phyloP scores from a whole-genome alignment of 2,888 invertebrate genomes.

The Limnephilus rhombicus region DNA sequence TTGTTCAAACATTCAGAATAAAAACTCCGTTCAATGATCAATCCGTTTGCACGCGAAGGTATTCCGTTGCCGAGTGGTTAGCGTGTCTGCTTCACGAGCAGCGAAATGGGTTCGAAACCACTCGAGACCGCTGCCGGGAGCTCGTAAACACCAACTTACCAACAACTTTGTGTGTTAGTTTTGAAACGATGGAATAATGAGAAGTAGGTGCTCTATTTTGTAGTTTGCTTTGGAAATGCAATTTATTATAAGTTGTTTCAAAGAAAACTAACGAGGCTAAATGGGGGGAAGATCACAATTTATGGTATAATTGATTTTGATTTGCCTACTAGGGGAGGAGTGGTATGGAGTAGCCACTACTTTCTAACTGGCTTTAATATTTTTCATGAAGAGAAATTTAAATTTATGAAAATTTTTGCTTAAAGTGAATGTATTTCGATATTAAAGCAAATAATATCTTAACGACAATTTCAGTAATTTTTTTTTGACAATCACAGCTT shows the following conservation, averaged over 20 bases:
- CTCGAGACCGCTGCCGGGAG: not conserved
- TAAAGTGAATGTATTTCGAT: too few relatives aligned
- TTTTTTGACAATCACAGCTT: too few relatives aligned
- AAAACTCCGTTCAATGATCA: conserved; percentile 8
- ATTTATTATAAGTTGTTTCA: not conserved
- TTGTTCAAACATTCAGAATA: conserved; percentile 8
- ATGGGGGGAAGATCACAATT: not conserved
- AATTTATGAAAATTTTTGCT: too few relatives aligned
- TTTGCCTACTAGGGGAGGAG: not conserved
- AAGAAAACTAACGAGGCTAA: not conserved
- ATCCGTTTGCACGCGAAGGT: not conserved
- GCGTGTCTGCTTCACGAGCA: not conserved
- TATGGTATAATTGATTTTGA: not conserved
- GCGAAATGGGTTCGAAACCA: conserved; percentile 1
- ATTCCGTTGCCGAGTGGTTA: not conserved
- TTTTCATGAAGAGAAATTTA: not conserved
- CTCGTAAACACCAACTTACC: not conserved
- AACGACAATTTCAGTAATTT: too few relatives aligned
- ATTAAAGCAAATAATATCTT: too few relatives aligned
- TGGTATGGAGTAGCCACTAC: not conserved
- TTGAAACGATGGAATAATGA: not conserved
- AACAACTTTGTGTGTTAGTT: conserved; percentile 1
- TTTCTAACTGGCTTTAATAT: not conserved
- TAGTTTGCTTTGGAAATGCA: not conserved
- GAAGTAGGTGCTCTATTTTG: not conserved